These are phyloP conservation scores for Poecile atricapillus DNA, from an alignment of 2,113 vertebrate genomes.

Conservation along the genomic window DNA sequence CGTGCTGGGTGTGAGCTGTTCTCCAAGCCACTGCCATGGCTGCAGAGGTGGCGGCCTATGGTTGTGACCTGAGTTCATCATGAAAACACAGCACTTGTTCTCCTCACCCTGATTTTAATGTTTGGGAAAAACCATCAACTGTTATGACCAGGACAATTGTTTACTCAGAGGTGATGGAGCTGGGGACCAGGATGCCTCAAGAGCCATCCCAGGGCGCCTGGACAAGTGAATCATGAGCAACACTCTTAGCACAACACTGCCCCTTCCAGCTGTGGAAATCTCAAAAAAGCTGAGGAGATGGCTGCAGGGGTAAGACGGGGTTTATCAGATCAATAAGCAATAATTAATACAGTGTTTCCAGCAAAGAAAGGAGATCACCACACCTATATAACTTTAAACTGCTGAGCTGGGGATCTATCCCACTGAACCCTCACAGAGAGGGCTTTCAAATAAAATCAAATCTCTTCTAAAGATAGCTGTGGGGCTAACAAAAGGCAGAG, in stretches of 20 bases:
- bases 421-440: background rate
- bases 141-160: too few species aligned
- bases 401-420: background rate
- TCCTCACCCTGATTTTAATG: background rate
- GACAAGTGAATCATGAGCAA: background rate
- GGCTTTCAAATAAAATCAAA: background rate
- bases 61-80: background rate
- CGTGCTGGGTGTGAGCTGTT: fast-evolving
- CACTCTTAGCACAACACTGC: background rate
- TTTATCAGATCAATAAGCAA: background rate
- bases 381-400: background rate
- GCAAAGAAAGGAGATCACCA: background rate
- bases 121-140: background rate
- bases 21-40: background rate
- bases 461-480: background rate
- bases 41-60: background rate
- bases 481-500: conserved; percentile 25
- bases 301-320: background rate
- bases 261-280: background rate
- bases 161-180: background rate
- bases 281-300: background rate
- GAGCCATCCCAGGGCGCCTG: background rate
- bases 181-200: fast-evolving
- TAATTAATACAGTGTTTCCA: background rate
- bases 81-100: background rate